Conservation (phyloP, 2,797 vertebrate genomes). For the Poecilia velifera region DNA sequence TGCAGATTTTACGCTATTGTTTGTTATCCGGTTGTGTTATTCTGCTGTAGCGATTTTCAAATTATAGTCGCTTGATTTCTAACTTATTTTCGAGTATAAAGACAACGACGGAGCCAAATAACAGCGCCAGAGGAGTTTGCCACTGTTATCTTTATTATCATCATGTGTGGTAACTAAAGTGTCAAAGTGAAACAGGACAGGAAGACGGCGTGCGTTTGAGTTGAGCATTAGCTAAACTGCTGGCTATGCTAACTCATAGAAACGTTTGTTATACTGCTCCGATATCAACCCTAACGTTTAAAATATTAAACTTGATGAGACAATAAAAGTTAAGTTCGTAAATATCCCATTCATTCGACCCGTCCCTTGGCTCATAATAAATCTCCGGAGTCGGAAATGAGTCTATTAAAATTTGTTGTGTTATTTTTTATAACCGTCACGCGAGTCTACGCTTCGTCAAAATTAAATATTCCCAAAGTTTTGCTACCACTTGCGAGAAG, state of each 20-base stretch:
- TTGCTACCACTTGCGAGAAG: constrained; percentile 90
- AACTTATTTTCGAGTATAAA: not conserved
- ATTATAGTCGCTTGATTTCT: not conserved
- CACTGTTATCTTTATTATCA: constrained; percentile 21
- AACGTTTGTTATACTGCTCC: not conserved
- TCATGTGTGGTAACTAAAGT: constrained; percentile 30
- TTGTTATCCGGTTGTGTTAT: not conserved
- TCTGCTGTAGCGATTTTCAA: not conserved
- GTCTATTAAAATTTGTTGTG: constrained; percentile 1
- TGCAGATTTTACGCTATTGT: constrained; percentile 19
- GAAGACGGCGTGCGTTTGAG: constrained; percentile 30
- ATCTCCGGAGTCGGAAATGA: constrained; percentile 54
- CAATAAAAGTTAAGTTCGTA: constrained; percentile 21
- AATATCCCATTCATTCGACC: constrained; percentile 34
- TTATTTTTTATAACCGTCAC: constrained; percentile 2
- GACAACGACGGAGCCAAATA: not conserved
- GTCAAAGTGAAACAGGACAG: constrained; percentile 35
- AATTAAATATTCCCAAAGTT: constrained; percentile 93
- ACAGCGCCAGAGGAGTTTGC: constrained; percentile 3
- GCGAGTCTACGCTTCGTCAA: constrained; percentile 71
- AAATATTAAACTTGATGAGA: constrained; percentile 17
- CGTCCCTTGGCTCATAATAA: not conserved
- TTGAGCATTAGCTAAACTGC: constrained; percentile 10
- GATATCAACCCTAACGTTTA: not conserved
- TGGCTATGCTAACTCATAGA: constrained; percentile 24